phyloP scores from a whole-genome alignment of 2,113 vertebrate genomes.

The Ploceus nigricollis region DNA sequence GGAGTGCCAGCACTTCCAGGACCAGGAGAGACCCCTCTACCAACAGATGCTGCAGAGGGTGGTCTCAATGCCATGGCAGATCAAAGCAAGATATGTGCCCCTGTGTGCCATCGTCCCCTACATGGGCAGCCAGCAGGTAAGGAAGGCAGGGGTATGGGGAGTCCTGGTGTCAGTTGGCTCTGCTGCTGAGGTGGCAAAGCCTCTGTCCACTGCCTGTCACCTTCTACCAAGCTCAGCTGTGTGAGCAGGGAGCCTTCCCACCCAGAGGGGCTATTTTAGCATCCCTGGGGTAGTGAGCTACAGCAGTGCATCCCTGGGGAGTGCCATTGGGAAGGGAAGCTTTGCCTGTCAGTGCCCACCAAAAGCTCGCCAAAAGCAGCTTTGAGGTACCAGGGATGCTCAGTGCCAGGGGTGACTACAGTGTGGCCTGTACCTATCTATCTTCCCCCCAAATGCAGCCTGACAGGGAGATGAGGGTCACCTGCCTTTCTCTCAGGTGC shows the following conservation, averaged over 20 bases:
- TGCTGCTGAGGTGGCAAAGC: neutral
- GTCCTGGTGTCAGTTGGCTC: neutral
- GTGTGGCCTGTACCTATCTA: neutral
- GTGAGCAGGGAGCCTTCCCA: neutral
- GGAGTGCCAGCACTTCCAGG: conserved; percentile 75
- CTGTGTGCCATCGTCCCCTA: conserved; percentile 81
- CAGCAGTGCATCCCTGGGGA: neutral
- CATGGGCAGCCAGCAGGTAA: conserved; percentile 79
- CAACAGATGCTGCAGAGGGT: conserved; percentile 70
- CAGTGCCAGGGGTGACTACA: neutral
- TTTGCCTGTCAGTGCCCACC: neutral
- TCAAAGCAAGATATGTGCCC: conserved; percentile 80
- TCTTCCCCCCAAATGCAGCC: accelerated
- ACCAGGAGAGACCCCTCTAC: conserved; percentile 70
- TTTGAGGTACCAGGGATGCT: neutral
- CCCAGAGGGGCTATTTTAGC: neutral
- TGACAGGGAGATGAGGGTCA: neutral
- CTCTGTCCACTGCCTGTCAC: neutral
- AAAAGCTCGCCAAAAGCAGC: neutral
- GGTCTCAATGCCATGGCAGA: conserved; percentile 79
- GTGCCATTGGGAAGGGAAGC: neutral
- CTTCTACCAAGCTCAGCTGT: neutral
- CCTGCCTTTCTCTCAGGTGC: conserved; percentile 66
- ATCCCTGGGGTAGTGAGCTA: neutral
- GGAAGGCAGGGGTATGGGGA: accelerated